Percentiles rank a stretch among this genome's conserved stretches.
Evolutionary conservation across 2,113 vertebrate species (phyloP).

Genomic region (Rissa tridactyla): DNA sequence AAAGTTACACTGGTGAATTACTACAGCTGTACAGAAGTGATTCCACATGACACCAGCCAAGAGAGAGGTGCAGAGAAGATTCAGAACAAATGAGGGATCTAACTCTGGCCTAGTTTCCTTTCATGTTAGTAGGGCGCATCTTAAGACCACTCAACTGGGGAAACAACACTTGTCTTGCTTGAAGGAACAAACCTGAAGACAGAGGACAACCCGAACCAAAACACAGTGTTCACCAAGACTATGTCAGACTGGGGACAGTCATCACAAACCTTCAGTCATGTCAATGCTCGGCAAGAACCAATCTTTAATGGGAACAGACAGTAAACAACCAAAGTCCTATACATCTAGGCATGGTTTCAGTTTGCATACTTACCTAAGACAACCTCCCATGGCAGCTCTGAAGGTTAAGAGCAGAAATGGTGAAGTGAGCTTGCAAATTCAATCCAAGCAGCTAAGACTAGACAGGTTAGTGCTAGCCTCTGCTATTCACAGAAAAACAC

Average conservation of each 20-base stretch:
- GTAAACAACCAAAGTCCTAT: background rate
- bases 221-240: background rate
- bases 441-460: background rate
- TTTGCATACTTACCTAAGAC: constrained; percentile 33
- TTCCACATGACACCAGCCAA: background rate
- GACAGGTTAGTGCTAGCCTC: background rate
- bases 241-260: background rate
- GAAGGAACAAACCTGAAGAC: background rate
- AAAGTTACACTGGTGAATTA: background rate
- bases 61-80: background rate
- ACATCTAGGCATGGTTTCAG: background rate
- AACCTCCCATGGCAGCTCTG: constrained; percentile 47
- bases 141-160: background rate
- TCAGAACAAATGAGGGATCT: background rate
- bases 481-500: background rate
- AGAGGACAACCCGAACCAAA: background rate
- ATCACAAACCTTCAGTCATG: background rate
- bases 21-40: background rate
- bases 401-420: constrained; percentile 60
- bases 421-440: constrained; percentile 21
- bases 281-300: background rate
- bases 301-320: background rate
- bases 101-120: background rate
- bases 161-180: background rate
- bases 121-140: background rate